These are phyloP conservation scores for Anthopleura xanthogrammica DNA, from an alignment of 92 coral and sea anemone genomes.

Conservation along the genomic window DNA sequence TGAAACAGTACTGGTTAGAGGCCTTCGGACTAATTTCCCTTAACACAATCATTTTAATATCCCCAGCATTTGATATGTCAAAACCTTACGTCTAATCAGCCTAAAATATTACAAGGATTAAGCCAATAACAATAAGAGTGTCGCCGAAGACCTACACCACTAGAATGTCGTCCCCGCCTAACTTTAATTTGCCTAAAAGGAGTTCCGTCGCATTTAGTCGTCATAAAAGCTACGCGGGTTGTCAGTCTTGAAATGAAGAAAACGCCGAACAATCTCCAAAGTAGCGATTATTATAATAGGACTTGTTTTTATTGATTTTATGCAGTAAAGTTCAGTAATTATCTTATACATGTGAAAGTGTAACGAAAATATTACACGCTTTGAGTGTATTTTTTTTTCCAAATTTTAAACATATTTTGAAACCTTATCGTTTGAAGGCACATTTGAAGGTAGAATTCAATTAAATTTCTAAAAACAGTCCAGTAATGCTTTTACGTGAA, in stretches of 20 bases:
- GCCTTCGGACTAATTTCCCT: neutral
- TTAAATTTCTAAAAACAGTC: neutral
- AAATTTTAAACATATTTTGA: neutral
- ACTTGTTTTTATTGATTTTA: conserved; percentile 10
- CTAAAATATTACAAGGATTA: conserved; percentile 15
- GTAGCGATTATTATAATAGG: neutral
- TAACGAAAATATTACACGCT: neutral
- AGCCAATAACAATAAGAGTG: neutral
- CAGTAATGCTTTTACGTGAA: conserved; percentile 6
- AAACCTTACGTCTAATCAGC: conserved; percentile 11
- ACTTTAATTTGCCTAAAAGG: conserved; percentile 16
- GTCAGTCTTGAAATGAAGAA: conserved; percentile 6
- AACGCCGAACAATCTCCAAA: conserved; percentile 16
- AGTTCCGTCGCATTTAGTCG: conserved; percentile 17
- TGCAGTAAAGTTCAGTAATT: neutral
- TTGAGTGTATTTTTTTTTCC: neutral
- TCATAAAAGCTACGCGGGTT: conserved; percentile 16
- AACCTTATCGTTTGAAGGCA: neutral
- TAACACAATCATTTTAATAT: conserved; percentile 5
- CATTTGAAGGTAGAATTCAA: neutral
- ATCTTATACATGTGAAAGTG: neutral
- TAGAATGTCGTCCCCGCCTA: conserved; percentile 22
- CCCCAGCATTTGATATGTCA: conserved; percentile 10
- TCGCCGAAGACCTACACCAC: neutral
- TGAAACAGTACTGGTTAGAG: neutral